Evolutionary conservation across 1,140 invertebrate genomes (phyloP).

Genomic region (Drosophila miranda): DNA sequence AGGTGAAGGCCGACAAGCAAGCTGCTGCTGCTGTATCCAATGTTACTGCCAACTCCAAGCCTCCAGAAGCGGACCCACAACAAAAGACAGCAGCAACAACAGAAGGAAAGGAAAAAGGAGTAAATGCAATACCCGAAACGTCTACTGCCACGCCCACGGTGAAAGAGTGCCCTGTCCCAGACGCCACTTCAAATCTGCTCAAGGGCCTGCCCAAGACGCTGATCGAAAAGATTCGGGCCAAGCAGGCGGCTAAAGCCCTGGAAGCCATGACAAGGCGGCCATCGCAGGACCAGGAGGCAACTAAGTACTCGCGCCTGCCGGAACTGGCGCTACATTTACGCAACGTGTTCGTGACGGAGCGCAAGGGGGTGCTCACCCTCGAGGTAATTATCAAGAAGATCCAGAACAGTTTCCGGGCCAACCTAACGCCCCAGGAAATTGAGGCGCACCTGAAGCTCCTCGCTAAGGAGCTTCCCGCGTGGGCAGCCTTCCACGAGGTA

Average conservation of each 20-base stretch:
- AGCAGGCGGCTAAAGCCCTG: constrained; percentile 93
- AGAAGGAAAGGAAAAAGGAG: constrained; percentile 7
- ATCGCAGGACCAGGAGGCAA: constrained; percentile 88
- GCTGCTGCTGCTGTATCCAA: not conserved
- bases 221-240: constrained; percentile 94
- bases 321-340: constrained; percentile 92
- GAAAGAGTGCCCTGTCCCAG: constrained; percentile 41
- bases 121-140: constrained; percentile 21
- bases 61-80: not conserved
- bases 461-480: constrained; percentile 88
- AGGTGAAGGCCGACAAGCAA: constrained; percentile 78
- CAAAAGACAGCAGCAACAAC: constrained; percentile 9
- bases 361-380: constrained; percentile 90
- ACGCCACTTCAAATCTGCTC: constrained; percentile 80
- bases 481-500: constrained; percentile 88
- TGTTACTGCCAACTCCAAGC: too few relatives aligned
- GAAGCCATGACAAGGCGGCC: constrained; percentile 91
- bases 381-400: constrained; percentile 91
- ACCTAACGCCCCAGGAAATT: constrained; percentile 87
- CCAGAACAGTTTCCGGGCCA: constrained; percentile 89
- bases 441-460: constrained; percentile 90
- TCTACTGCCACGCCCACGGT: constrained; percentile 55
- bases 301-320: constrained; percentile 89
- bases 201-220: constrained; percentile 92
- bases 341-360: constrained; percentile 93